phyloP scores from a whole-genome alignment of 2,888 invertebrate species.

The Ornithoptera alexandrae region DNA sequence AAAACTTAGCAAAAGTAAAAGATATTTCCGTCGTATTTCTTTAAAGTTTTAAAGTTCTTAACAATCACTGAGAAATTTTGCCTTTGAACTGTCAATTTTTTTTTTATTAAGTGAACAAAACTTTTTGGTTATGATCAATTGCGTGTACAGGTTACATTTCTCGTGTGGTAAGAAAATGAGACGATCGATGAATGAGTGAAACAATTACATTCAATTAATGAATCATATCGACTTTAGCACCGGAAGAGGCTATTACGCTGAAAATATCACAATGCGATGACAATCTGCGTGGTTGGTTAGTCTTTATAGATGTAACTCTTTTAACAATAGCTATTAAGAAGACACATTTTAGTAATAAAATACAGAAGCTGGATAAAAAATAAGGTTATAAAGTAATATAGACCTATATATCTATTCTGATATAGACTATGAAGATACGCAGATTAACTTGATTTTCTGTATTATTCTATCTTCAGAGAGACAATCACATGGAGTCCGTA shows the following conservation, averaged over 20 bases:
- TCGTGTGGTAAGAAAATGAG: not conserved
- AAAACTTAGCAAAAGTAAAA: constrained; percentile 2
- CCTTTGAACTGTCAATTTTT: constrained; percentile 15
- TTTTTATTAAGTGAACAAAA: constrained; percentile 10
- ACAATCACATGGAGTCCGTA: too few relatives aligned
- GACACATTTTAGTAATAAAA: too few relatives aligned
- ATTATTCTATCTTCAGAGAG: too few relatives aligned
- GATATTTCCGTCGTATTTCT: constrained; percentile 9
- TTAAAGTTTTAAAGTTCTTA: constrained; percentile 10
- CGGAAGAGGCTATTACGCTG: constrained; percentile 24
- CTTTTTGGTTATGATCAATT: constrained; percentile 10
- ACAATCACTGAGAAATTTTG: constrained; percentile 15
- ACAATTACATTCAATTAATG: constrained; percentile 23
- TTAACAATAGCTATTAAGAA: not conserved
- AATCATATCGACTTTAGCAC: constrained; percentile 18
- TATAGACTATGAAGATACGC: too few relatives aligned
- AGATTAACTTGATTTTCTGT: too few relatives aligned
- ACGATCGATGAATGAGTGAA: constrained; percentile 5
- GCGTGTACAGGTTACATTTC: not conserved
- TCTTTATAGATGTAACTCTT: constrained; percentile 3
- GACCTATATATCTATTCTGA: too few relatives aligned
- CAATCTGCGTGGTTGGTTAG: constrained; percentile 22
- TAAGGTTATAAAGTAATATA: too few relatives aligned
- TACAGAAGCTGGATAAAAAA: too few relatives aligned
- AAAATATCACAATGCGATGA: constrained; percentile 18